Conservation (phyloP, 2,797 vertebrate species). For the Moxostoma hubbsi region DNA sequence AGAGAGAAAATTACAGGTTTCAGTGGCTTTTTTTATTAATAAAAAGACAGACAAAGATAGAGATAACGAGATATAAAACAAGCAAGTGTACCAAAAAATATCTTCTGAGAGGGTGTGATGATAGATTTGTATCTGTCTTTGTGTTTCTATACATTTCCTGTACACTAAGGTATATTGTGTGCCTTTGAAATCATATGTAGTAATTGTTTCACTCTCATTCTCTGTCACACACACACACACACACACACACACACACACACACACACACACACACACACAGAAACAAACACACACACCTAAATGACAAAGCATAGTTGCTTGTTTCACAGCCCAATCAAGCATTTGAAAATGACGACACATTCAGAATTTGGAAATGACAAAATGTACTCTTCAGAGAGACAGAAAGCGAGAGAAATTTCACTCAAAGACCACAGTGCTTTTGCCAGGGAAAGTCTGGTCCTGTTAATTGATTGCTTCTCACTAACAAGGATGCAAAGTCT, state of each 20-base stretch:
- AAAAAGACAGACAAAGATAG: background rate
- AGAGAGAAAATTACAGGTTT: no score
- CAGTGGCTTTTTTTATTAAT: no score
- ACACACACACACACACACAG: background rate
- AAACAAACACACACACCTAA: background rate
- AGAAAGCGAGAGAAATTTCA: conserved; percentile 55
- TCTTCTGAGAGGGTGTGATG: background rate
- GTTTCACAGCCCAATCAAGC: no score
- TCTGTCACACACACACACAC: background rate
- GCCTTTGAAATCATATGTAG: background rate
- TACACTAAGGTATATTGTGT: conserved; percentile 25
- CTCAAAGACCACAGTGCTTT: conserved; percentile 55
- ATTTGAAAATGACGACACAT: background rate
- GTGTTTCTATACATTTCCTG: background rate
- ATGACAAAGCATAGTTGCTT: no score
- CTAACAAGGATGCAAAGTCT: conserved; percentile 84
- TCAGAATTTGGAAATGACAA: conserved; percentile 1
- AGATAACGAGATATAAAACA: conserved; percentile 6
- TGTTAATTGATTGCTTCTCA: conserved; percentile 76
- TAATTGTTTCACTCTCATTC: background rate
- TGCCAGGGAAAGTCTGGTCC: conserved; percentile 63
- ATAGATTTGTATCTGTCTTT: background rate
- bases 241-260: background rate
- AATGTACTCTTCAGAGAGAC: conserved; percentile 9
- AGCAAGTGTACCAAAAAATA: background rate